Percentiles rank a stretch among this genome's conserved stretches.
These are phyloP conservation scores for Cyphomyrus discorhynchus DNA, from an alignment of 2,113 vertebrate genomes.

Conservation along the genomic window DNA sequence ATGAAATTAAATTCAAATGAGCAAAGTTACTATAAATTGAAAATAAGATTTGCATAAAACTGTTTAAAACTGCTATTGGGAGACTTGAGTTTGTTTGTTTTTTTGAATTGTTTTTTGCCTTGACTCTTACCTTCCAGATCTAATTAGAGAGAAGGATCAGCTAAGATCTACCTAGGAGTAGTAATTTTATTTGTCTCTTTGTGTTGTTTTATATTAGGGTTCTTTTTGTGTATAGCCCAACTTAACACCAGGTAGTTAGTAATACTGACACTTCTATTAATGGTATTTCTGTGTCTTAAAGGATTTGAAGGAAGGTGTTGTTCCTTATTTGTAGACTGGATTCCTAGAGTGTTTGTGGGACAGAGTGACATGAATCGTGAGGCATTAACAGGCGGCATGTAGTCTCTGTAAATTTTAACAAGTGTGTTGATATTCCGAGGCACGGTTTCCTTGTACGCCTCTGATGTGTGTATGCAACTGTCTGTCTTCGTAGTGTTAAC, in stretches of 20 bases:
- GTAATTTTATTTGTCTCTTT: not conserved
- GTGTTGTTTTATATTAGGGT: not conserved
- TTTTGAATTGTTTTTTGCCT: not conserved
- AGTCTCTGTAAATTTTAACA: not conserved
- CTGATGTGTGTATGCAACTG: not conserved
- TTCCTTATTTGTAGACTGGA: not conserved
- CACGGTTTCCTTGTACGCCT: not conserved
- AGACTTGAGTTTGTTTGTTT: no score
- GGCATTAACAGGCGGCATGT: not conserved
- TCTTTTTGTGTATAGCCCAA: not conserved
- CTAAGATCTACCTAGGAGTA: not conserved
- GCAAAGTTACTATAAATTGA: not conserved
- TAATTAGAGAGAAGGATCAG: not conserved
- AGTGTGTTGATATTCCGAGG: not conserved
- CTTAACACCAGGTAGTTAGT: not conserved
- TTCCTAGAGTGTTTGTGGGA: not conserved
- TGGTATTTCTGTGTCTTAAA: not conserved
- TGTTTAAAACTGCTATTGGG: not conserved
- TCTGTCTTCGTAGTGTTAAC: constrained; percentile 46
- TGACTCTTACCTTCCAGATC: not conserved
- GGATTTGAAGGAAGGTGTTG: not conserved
- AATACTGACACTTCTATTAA: not conserved
- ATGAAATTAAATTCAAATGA: not conserved
- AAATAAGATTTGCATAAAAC: not conserved
- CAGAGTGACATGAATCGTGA: not conserved